Percentiles rank a stretch among this genome's conserved stretches.
Conservation (phyloP, 2,113 vertebrate genomes). For the Candoia aspera region DNA sequence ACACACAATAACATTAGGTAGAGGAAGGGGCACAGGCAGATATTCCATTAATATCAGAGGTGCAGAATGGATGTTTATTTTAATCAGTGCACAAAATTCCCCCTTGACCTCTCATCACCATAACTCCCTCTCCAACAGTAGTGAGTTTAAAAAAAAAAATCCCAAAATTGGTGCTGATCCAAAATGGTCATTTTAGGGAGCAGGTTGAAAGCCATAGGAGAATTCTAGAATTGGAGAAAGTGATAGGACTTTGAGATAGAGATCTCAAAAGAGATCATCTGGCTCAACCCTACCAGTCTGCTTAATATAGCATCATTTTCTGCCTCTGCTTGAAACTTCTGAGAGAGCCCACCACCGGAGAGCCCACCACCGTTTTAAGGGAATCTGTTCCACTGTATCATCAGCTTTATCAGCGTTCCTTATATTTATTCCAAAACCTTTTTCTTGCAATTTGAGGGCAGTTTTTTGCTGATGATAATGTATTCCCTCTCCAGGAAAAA, state of each 20-base stretch:
- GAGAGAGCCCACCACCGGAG: no score
- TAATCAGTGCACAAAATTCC: background rate
- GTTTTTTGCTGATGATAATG: background rate
- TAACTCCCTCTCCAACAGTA: background rate
- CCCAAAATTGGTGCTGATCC: background rate
- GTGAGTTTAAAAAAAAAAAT: no score
- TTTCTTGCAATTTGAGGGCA: background rate
- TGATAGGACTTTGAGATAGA: background rate
- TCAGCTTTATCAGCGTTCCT: background rate
- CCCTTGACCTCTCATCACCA: background rate
- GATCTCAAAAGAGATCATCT: background rate
- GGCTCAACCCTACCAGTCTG: background rate
- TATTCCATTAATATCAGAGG: background rate
- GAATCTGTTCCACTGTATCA: background rate
- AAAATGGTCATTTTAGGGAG: background rate
- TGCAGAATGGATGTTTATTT: background rate
- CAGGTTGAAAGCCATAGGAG: background rate
- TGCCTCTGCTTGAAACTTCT: background rate
- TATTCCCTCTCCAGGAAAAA: background rate
- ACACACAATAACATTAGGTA: background rate
- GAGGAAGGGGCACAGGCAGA: background rate
- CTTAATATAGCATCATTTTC: background rate
- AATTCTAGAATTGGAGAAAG: background rate
- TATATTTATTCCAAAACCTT: background rate
- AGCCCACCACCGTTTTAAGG: background rate